Evolutionary conservation across 2,113 vertebrate genomes (phyloP).

Genomic region (Dipodomys merriami): DNA sequence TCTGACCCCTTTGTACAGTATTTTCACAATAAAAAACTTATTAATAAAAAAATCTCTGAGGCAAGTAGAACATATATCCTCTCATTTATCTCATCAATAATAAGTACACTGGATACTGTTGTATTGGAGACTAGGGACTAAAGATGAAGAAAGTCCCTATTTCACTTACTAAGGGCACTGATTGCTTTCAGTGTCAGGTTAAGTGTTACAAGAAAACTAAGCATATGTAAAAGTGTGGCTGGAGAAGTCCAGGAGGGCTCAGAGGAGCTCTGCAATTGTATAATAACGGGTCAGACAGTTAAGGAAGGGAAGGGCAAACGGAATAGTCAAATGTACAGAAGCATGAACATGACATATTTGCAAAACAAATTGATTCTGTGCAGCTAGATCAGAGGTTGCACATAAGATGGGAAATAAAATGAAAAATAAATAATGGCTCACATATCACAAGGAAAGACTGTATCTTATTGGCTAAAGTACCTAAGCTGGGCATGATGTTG

Average conservation of each 20-base stretch:
- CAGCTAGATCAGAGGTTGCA: neutral
- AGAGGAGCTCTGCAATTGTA: neutral
- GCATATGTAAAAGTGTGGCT: neutral
- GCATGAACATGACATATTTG: neutral
- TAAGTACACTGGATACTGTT: neutral
- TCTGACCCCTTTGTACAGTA: too few species aligned
- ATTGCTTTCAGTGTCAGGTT: neutral
- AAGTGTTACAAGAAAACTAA: neutral
- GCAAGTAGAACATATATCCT: neutral
- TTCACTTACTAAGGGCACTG: neutral
- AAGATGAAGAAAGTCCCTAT: slow-evolving; percentile 19
- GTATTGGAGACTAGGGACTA: neutral
- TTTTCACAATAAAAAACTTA: too few species aligned
- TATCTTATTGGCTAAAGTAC: neutral
- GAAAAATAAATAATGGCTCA: neutral
- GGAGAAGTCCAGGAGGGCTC: neutral
- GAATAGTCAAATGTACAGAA: slow-evolving; percentile 3
- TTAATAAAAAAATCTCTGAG: neutral
- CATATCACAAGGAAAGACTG: neutral
- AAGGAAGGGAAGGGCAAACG: neutral
- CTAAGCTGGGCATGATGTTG: neutral
- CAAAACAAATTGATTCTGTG: neutral
- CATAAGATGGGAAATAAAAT: neutral
- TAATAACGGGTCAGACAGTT: neutral
- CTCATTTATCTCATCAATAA: slow-evolving; percentile 24